Evolutionary conservation across 2,888 invertebrate species (phyloP).

Genomic region (Caenorhabditis sp.): DNA sequence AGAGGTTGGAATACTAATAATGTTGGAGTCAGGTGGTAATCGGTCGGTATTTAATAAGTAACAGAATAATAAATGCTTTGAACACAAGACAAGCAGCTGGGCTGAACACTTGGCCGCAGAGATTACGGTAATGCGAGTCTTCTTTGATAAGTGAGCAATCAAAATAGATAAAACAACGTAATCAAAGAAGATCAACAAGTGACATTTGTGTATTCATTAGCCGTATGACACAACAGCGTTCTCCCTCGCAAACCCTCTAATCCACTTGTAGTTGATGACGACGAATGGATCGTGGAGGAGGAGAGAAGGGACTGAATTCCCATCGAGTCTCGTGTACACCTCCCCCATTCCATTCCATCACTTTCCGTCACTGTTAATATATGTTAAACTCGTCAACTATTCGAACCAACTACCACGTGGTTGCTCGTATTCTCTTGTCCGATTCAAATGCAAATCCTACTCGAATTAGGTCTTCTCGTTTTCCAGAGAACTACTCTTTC

Average conservation of each 20-base stretch:
- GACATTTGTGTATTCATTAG: slow-evolving; percentile 10
- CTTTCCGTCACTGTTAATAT: slow-evolving; percentile 1
- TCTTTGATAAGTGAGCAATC: too few species aligned
- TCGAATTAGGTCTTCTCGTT: neutral
- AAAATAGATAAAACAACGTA: neutral
- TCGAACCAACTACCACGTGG: slow-evolving; percentile 2
- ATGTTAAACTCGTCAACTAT: neutral
- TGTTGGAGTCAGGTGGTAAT: too few species aligned
- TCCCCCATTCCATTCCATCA: too few species aligned
- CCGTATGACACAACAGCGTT: slow-evolving; percentile 3
- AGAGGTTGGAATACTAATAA: too few species aligned
- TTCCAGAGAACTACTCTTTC: neutral
- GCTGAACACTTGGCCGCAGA: neutral
- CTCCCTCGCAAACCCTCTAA: neutral
- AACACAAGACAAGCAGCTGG: too few species aligned
- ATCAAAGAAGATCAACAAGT: slow-evolving; percentile 3
- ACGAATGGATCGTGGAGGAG: too few species aligned
- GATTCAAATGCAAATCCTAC: neutral
- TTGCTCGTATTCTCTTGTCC: neutral
- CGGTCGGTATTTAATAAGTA: too few species aligned
- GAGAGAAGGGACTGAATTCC: too few species aligned
- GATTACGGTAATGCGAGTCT: neutral
- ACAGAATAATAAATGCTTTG: too few species aligned
- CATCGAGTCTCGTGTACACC: neutral
- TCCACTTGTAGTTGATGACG: slow-evolving; percentile 12